Base-by-base conservation (phyloP, 2,888 invertebrate species). In the Acheta domesticus region DNA sequence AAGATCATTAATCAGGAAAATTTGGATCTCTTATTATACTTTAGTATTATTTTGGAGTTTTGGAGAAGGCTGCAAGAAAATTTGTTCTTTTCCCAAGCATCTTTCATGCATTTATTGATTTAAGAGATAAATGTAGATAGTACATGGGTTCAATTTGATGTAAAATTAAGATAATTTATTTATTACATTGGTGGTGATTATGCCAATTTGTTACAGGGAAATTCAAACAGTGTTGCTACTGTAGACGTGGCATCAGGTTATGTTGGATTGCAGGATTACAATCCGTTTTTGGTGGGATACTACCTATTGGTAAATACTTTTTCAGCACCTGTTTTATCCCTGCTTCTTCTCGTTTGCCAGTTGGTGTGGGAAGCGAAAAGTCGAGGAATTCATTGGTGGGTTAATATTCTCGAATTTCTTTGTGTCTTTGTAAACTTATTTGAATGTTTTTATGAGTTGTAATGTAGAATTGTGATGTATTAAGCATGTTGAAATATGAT, bases 171-270 rank as follows among this genome's bases (percentile, higher is more conserved):
- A 36, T 8, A 36, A 0, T 8, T n/a, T 76, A 0, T 36, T 21
- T 20, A 62, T 12, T 62, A 74, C 16, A 20, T 19, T 11, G 12
- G 49, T 19, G 49, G 36, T 11, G 36, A 82, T 83, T 82, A 84
- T 85, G 86, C 2, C 86, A 62, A 62, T 62, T 12, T n/a, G 14
- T 62, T 62, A 19, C n/a, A 97, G 93, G 98, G 99, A 49, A 97
- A 98, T 87, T 95, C 96, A 0, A 98, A 99, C 89, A 96, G 94
- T 86, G 88, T 99, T 79, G 93, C 97, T 11, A 95, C 94, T 3
- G 92, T 99, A 79, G 97, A 98, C 88, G 90, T 99, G 73, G 93
- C 94, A 74, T 91, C 96, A 12, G 98, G 97, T 4, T 98, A 96
- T 87, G 91, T 94, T 79, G 98, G 98, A 0, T 89, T 97, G 81